phyloP scores from a whole-genome alignment of 2,797 vertebrate genomes.

The Chaunax sp. region DNA sequence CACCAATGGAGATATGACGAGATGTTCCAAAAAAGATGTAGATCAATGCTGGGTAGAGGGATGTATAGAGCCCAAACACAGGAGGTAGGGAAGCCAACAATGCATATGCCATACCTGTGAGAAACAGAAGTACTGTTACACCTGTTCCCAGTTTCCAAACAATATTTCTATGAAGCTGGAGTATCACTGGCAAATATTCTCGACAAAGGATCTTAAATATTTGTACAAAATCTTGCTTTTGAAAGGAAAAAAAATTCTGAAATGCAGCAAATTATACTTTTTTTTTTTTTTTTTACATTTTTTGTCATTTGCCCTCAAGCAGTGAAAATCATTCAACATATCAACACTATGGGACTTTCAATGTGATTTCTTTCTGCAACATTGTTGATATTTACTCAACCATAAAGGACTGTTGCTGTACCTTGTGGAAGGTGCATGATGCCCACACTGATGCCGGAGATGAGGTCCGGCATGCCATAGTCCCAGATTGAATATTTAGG shows the following conservation, averaged over 20 bases:
- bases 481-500: constrained; percentile 93
- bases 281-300: neutral
- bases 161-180: neutral
- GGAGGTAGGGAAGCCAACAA: constrained; percentile 93
- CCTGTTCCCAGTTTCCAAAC: neutral
- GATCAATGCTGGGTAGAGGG: constrained; percentile 92
- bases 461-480: constrained; percentile 91
- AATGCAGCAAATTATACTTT: neutral
- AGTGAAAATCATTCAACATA: neutral
- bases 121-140: neutral
- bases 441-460: constrained; percentile 94
- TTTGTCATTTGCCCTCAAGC: neutral
- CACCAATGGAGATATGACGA: constrained; percentile 92
- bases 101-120: constrained; percentile 93
- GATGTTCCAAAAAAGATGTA: constrained; percentile 97
- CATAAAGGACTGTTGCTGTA: constrained; percentile 62
- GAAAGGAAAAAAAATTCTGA: neutral
- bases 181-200: neutral
- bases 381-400: neutral
- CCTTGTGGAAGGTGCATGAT: constrained; percentile 99
- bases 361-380: neutral
- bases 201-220: neutral
- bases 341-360: neutral
- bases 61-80: constrained; percentile 93
- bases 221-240: neutral